These are phyloP conservation scores for Pithecia hirsuta DNA, from an alignment of 2,797 vertebrate genomes.

Conservation along the genomic window DNA sequence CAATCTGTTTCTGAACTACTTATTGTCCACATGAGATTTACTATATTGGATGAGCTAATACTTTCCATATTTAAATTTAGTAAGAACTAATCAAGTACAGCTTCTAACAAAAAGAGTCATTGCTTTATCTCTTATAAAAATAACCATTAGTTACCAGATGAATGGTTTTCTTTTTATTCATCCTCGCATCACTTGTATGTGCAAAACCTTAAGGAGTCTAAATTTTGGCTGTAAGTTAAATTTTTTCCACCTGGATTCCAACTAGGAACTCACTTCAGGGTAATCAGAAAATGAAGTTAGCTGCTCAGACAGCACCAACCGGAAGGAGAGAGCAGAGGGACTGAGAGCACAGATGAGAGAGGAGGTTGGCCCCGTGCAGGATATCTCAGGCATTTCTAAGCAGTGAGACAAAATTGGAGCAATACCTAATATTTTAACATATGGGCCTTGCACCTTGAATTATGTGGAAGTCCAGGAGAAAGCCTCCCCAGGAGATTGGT, in stretches of 20 bases:
- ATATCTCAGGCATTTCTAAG: too few species aligned
- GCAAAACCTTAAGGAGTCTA: not conserved
- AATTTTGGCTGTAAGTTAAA: not conserved
- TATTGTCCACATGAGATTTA: not conserved
- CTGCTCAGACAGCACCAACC: not conserved
- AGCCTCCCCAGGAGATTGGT: not conserved
- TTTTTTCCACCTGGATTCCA: not conserved
- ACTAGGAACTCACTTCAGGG: not conserved
- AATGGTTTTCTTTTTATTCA: not conserved
- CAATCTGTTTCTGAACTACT: not conserved
- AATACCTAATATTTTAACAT: not conserved
- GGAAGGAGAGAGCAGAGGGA: not conserved
- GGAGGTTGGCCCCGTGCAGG: rapidly evolving
- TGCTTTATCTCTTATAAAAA: not conserved
- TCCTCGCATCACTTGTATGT: not conserved
- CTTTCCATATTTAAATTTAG: not conserved
- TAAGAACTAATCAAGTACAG: not conserved
- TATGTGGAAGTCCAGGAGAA: not conserved
- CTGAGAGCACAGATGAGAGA: not conserved
- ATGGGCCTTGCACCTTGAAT: not conserved
- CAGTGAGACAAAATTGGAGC: not conserved
- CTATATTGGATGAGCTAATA: not conserved
- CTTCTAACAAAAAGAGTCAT: not conserved
- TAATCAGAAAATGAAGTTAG: not conserved
- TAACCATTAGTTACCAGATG: not conserved